A percentile compares a stretch with the other conserved stretches of the same genome.
phyloP scores from a whole-genome alignment of 2,888 invertebrate species.

The Lamellibrachia satsuma region DNA sequence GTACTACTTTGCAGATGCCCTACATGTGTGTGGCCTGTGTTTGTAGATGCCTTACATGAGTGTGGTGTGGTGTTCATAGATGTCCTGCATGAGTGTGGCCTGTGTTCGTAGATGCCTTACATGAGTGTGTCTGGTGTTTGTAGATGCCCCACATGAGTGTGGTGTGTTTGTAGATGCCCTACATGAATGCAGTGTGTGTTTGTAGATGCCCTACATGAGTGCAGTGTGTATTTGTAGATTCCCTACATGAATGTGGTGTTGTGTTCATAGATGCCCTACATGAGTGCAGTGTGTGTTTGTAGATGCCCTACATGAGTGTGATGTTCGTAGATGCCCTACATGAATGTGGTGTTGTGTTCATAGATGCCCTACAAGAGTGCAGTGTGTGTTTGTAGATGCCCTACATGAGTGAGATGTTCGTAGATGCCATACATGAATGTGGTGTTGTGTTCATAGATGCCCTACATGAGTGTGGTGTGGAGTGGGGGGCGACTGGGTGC shows the following conservation, averaged over 20 bases:
- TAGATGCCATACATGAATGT: background rate
- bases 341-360: background rate
- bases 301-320: no score
- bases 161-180: background rate
- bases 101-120: background rate
- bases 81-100: background rate
- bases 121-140: background rate
- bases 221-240: no score
- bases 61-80: background rate
- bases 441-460: background rate
- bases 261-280: background rate
- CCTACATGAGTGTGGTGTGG: conserved; percentile 38
- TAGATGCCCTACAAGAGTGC: background rate
- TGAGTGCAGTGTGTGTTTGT: background rate
- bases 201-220: background rate
- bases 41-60: no score
- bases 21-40: background rate
- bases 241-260: background rate
- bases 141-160: background rate
- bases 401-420: background rate
- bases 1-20: background rate
- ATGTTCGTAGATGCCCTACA: background rate
- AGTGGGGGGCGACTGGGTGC: conserved; percentile 75
- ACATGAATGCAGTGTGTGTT: background rate
- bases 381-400: background rate